phyloP scores from a whole-genome alignment of 2,797 vertebrate genomes.

The Octomys mimax region DNA sequence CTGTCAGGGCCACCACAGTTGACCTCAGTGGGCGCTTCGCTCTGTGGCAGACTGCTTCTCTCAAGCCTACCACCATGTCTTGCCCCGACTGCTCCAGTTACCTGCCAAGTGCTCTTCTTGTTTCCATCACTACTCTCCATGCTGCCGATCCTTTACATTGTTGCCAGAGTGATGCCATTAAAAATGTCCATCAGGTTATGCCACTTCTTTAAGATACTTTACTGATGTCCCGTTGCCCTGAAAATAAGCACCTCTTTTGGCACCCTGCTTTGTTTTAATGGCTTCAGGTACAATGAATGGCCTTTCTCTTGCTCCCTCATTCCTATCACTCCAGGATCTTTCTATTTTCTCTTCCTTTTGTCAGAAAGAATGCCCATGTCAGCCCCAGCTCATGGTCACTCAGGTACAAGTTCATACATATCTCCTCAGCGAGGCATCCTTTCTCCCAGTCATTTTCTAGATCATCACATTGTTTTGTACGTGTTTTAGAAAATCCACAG shows the following conservation, averaged over 20 bases:
- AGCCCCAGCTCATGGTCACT: neutral
- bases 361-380: neutral
- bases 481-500: neutral
- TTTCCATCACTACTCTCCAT: neutral
- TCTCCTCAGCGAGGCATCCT: neutral
- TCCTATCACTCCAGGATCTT: neutral
- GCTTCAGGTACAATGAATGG: no score
- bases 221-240: neutral
- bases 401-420: neutral
- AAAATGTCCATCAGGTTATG: neutral
- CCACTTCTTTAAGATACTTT: neutral
- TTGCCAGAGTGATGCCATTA: neutral
- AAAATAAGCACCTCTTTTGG: no score
- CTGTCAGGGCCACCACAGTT: no score
- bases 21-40: neutral
- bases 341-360: neutral
- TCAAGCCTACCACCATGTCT: neutral
- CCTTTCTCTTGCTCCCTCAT: neutral
- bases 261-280: no score
- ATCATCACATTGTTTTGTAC: slow-evolving; percentile 6
- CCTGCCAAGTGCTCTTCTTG: neutral
- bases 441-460: neutral
- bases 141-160: neutral
- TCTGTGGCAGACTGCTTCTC: neutral
- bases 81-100: neutral